Evolutionary conservation across 1,140 invertebrate genomes (phyloP), one percentile per base, ranked within the genome.

Genomic region (Eriocheir sinensis): DNA sequence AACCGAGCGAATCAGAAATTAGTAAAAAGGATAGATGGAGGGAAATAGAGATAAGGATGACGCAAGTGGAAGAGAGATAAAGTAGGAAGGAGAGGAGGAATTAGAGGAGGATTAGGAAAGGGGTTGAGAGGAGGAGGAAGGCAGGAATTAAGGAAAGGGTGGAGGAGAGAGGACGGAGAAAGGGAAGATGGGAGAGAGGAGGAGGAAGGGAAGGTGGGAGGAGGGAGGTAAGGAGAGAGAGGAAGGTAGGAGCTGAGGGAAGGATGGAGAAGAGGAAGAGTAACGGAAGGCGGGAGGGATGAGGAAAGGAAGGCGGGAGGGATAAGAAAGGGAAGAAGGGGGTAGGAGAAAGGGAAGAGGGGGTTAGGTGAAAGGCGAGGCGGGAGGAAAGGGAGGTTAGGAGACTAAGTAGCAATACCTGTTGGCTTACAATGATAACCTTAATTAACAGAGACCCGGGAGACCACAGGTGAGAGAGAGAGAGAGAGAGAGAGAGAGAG

Each of bases 351-450:
- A n/a, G n/a, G 60, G 27, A n/a, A 0, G 60, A 8, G 1, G 60
- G 21, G 60, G 27, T 2, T n/a, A n/a, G n/a, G n/a, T n/a, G n/a
- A n/a, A n/a, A n/a, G n/a, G n/a, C n/a, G n/a, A n/a, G n/a, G n/a
- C 21, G 21, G 60, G 60, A 72, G 27, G 60, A n/a, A n/a, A 1
- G 21, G 60, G 48, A 53, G 48, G 48, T 9, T n/a, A 53, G 8
- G 60, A 0, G 27, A n/a, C 21, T 2, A n/a, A n/a, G 60, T 72
- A 72, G 60, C 60, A 72, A 72, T 72, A 72, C 60, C 17, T 72
- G 60, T 72, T 72, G 60, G 60, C 60, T 72, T 72, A 72, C 60
- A 72, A 72, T 21, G 60, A 72, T 72, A 72, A 72, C 60, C 60
- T 72, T 72, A 72, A 72, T 72, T 72, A 72, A 72, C 21, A 4